phyloP scores from a whole-genome alignment of 2,797 vertebrate genomes.

The Microctenopoma stevenorrisi region DNA sequence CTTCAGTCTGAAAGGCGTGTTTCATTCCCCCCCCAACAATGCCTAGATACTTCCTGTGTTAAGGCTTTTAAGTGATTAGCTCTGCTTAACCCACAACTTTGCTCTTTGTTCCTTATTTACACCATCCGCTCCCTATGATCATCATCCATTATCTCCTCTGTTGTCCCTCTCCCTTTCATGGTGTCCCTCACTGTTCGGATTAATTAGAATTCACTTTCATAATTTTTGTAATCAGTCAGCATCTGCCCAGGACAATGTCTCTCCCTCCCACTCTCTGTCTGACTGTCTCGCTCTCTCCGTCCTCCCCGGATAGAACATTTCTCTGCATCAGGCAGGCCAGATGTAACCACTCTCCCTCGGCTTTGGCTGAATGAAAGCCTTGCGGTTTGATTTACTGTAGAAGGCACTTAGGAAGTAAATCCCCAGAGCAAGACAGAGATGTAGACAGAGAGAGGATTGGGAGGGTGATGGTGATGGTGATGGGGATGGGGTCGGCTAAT shows the following conservation, averaged over 20 bases:
- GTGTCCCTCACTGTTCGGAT: slow-evolving; percentile 11
- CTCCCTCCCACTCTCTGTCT: not conserved
- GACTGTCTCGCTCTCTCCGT: slow-evolving; percentile 16
- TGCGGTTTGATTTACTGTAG: slow-evolving; percentile 84
- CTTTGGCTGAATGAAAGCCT: slow-evolving; percentile 73
- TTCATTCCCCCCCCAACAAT: slow-evolving; percentile 41
- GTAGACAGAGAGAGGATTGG: slow-evolving; percentile 20
- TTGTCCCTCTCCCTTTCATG: not conserved
- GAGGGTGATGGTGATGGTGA: not conserved
- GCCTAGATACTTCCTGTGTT: slow-evolving; percentile 67
- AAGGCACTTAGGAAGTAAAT: slow-evolving; percentile 79
- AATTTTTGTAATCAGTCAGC: slow-evolving; percentile 34
- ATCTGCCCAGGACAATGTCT: slow-evolving; percentile 12
- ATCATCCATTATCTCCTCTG: slow-evolving; percentile 37
- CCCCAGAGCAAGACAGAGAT: slow-evolving; percentile 59
- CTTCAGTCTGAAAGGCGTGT: slow-evolving; percentile 9
- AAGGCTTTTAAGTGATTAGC: slow-evolving; percentile 69
- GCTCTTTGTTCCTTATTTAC: slow-evolving; percentile 65
- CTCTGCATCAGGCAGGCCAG: slow-evolving; percentile 42
- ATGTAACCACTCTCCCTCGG: slow-evolving; percentile 70
- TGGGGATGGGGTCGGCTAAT: slow-evolving; percentile 13
- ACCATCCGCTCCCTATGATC: slow-evolving; percentile 36
- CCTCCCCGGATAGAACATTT: slow-evolving; percentile 49
- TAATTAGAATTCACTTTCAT: slow-evolving; percentile 45
- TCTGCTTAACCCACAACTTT: slow-evolving; percentile 50